Base-by-base conservation (phyloP, 2,113 vertebrate species). In the Chroicocephalus ridibundus region DNA sequence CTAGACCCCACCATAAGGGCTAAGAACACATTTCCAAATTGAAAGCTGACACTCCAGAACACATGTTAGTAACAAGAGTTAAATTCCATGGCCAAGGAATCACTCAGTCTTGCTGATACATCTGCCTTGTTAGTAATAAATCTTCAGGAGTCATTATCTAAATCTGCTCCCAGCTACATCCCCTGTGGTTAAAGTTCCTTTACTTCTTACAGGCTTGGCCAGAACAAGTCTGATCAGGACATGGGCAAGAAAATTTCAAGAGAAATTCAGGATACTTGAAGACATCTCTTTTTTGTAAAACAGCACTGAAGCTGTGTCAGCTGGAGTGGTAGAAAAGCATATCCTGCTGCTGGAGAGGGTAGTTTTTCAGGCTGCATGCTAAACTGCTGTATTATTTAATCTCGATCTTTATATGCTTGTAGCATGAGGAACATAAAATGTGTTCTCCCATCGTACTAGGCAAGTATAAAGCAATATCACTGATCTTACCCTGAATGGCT, bases 221-320 rank as follows among this genome's bases (percentile, higher is more conserved):
- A 86, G 74, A 91, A 79, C 89, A 91, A 82, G 86, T 79, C 81
- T 96, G 77, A 91, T 96, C 91, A 88, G 74, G 71, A 71, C 47
- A 60, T 3, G 5, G 80, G 47, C 61, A 93, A 76, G 70, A 86
- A 92, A 86, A 84, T 57, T 54, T 71, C 18, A 27, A 82, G 86
- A 94, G 38, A 93, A 87, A 68, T 89, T 91, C 52, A 60, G 38
- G 51, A 77, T 65, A 55, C n/a, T 69, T 76, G 72, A 85, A 85
- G 79, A 60, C 9, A 77, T 36, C 9, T 80, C 58, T 60, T 64
- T 38, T 64, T 75, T 51, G 34, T 40, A 75, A 84, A 87, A 51
- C 20, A 81, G 10, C 64, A 64, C 25, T 68, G 42, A 75, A 84
- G 12, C 24, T n/a, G n/a, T 90, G 44, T 54, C 55, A 92, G 46